Percentiles rank a stretch among this genome's conserved stretches.
phyloP scores from a whole-genome alignment of 2,113 vertebrate genomes.

The Neodontobutis hainanensis region DNA sequence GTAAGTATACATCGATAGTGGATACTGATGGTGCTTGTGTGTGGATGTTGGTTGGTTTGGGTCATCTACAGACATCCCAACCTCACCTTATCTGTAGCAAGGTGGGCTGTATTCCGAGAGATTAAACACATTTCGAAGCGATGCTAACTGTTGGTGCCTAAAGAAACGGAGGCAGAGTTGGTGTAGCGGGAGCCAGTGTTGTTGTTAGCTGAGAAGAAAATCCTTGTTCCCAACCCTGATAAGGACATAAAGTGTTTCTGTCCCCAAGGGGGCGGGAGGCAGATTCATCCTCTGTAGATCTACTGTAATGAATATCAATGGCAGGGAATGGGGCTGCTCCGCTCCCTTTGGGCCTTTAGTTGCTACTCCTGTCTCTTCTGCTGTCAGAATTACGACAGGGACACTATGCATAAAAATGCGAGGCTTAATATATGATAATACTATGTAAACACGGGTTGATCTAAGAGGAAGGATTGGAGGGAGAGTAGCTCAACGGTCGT shows the following conservation, averaged over 20 bases:
- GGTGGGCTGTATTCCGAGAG: constrained; percentile 68
- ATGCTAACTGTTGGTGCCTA: constrained; percentile 62
- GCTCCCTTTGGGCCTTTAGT: constrained; percentile 67
- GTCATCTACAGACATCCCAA: constrained; percentile 58
- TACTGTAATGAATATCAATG: constrained; percentile 78
- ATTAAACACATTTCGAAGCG: constrained; percentile 71
- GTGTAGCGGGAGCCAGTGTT: constrained; percentile 62
- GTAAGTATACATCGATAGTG: constrained; percentile 37
- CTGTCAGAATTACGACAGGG: constrained; percentile 64
- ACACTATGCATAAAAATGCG: constrained; percentile 72
- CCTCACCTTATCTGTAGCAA: constrained; percentile 69
- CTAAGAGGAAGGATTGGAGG: constrained; percentile 61
- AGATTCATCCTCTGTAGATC: constrained; percentile 66
- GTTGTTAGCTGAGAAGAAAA: constrained; percentile 76
- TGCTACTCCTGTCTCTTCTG: constrained; percentile 48
- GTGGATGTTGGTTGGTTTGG: constrained; percentile 24
- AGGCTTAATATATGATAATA: constrained; percentile 78
- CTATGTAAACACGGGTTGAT: constrained; percentile 78
- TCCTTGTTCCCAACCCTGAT: constrained; percentile 77
- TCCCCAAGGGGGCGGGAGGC: constrained; percentile 69
- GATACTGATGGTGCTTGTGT: constrained; percentile 29
- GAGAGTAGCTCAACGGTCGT: constrained; percentile 56
- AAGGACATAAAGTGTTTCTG: constrained; percentile 76
- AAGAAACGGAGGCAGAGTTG: constrained; percentile 48
- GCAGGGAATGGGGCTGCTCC: constrained; percentile 56